phyloP scores from a whole-genome alignment of 1,140 invertebrate genomes.

The Spodoptera frugiperda region DNA sequence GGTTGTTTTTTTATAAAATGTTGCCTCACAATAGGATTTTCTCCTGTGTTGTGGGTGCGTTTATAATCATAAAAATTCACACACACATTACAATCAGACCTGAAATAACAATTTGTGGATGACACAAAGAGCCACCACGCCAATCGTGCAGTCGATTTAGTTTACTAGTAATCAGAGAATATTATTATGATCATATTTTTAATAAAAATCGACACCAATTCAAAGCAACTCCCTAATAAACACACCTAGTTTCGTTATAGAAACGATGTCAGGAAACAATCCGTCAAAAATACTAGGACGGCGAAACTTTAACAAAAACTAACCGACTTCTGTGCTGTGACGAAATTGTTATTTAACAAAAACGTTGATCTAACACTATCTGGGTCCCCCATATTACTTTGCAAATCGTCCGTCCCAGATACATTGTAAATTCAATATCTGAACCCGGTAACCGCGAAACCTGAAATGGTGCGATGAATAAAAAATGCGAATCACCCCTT shows the following conservation, averaged over 20 bases:
- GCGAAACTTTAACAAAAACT: slow-evolving; percentile 16
- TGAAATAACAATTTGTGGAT: too few species aligned
- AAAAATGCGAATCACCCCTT: slow-evolving; percentile 37
- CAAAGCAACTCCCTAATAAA: neutral
- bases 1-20: too few species aligned
- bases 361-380: slow-evolving; percentile 26
- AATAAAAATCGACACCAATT: neutral
- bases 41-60: too few species aligned
- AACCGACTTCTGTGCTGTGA: slow-evolving; percentile 15
- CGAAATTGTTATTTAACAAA: slow-evolving; percentile 32
- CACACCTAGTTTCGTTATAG: slow-evolving; percentile 14
- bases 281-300: slow-evolving; percentile 17
- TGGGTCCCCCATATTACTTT: slow-evolving; percentile 21
- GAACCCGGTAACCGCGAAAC: slow-evolving; percentile 42
- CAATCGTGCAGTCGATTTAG: too few species aligned
- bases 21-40: too few species aligned
- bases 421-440: slow-evolving; percentile 40
- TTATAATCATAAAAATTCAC: too few species aligned
- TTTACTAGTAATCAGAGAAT: too few species aligned
- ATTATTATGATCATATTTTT: slow-evolving; percentile 2
- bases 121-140: too few species aligned
- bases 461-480: slow-evolving; percentile 16
- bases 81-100: too few species aligned
- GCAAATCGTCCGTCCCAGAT: slow-evolving; percentile 18
- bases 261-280: slow-evolving; percentile 15